Evolutionary conservation across 2,888 invertebrate species (phyloP), one percentile per base, ranked within the genome.

Genomic region (Bugula neritina): DNA sequence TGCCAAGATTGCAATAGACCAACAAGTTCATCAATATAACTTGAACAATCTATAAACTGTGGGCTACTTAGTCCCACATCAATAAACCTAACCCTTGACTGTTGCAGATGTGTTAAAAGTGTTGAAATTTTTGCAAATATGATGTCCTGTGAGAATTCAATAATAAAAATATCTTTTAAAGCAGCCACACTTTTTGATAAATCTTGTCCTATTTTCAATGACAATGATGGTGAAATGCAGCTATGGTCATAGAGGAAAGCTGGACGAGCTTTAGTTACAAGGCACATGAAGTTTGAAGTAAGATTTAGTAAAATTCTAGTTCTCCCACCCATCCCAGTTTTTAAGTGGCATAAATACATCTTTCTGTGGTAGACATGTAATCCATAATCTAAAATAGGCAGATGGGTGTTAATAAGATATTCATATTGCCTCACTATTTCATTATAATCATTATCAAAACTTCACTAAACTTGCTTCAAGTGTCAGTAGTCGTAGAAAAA

Each of bases 101-200:
- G 13, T 27, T 34, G 2, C 3, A 63, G 34, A 31, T 63, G 63
- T 10, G 10, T 5, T 63, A 63, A 13, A 21, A 63, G 27, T 34
- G 27, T 31, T 5, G 21, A 21, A 5, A 63, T 13, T 31, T 63
- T 63, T 5, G 31, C 27, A 63, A 63, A 63, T 63, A 63, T 31
- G 31, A 29, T 63, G 31, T 63, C 63, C 31, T 63, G 63, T 3
- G 63, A 27, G 34, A 29, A 63, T 63, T 63, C 27, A 13, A 63
- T 10, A 29, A 63, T 31, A 2, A 63, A 13, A 29, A 63, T 3
- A 63, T 63, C 34, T 2, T 34, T 2, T 13, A 63, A 34, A 63
- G 10, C 34, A 10, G 27, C 63, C 21, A 63, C 13, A 31, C 13
- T 29, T 1, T n/a, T 63, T 25, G 29, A 27, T 31, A 63, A 31